Base-by-base conservation (phyloP, 2,888 invertebrate species). In the Archaeoteleia sp. region DNA sequence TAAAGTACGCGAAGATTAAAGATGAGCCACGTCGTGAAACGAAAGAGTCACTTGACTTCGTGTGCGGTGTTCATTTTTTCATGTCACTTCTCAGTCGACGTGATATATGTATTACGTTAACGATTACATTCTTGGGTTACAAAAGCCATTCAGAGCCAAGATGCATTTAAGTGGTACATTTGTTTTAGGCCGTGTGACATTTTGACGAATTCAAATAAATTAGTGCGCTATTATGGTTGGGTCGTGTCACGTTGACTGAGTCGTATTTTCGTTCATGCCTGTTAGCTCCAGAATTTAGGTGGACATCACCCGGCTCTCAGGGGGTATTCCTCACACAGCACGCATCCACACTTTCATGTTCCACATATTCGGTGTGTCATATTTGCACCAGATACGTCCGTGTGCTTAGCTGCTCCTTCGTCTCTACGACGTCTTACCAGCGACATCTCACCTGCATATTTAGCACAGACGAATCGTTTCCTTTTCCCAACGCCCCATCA, bases 221-320 rank as follows among this genome's bases (percentile, higher is more conserved):
- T 23, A 23, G 4, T 23, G 23, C 7, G 23, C 4, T 23, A 23
- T 23, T 23, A 23, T 5, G n/a, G n/a, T n/a, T n/a, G n/a, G n/a
- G n/a, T n/a, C n/a, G n/a, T n/a, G n/a, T n/a, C n/a, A 42, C 53
- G 46, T 62, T 48, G 62, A 54, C 54, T 54, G 45, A 53, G 20
- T 32, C 25, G 27, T 76, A 75, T 72, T 73, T 61, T 71, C 68
- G 67, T 76, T 61, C 74, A 73, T 73, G 74, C 74, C 74, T 77
- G 74, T 75, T 78, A 79, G 79, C 46, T 58, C 54, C 79, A 78
- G 77, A 74, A 76, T 65, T 74, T 78, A 78, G 75, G 73, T 72
- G 75, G 71, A 72, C 71, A 68, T 71, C 63, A 74, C 72, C 67
- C 75, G 73, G 74, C 74, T 76, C n/a, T n/a, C 77, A 71, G 71